A percentile compares a stretch with the other conserved stretches of the same genome.
Conservation (phyloP, 2,113 vertebrate genomes). For the Trachemys scripta region DNA sequence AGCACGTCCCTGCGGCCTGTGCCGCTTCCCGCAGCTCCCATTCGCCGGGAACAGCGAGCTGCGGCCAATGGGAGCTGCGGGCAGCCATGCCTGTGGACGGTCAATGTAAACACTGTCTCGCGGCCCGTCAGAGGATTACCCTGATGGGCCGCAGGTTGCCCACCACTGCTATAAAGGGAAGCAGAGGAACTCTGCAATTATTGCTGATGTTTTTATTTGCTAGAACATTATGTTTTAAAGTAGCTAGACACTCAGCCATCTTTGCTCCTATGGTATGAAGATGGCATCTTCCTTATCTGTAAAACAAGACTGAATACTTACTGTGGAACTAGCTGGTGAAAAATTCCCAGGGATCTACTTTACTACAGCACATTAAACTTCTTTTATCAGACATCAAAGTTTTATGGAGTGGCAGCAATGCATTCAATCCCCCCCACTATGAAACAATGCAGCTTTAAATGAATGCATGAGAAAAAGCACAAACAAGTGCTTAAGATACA, state of each 20-base stretch:
- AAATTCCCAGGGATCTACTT: not conserved
- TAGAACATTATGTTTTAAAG: conserved; percentile 33
- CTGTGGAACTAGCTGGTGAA: not conserved
- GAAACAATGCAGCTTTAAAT: not conserved
- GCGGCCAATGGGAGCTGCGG: too few relatives aligned
- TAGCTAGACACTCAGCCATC: conserved; percentile 1
- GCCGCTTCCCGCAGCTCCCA: too few relatives aligned
- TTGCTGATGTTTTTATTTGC: not conserved
- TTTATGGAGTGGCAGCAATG: not conserved
- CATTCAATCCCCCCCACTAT: not conserved
- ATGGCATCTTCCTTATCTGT: not conserved
- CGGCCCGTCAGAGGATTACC: too few relatives aligned
- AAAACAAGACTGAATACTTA: not conserved
- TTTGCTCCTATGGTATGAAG: not conserved
- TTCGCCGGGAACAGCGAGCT: too few relatives aligned
- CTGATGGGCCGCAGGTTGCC: not conserved
- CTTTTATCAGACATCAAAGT: not conserved
- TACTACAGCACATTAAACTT: not conserved
- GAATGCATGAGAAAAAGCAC: not conserved
- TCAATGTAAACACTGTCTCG: too few relatives aligned
- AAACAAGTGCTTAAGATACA: not conserved
- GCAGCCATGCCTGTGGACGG: too few relatives aligned
- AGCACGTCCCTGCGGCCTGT: too few relatives aligned
- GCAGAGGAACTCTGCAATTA: not conserved
- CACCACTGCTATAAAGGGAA: not conserved